Evolutionary conservation across 2,888 invertebrate genomes (phyloP).

Genomic region (Agrenia bidenticulata): DNA sequence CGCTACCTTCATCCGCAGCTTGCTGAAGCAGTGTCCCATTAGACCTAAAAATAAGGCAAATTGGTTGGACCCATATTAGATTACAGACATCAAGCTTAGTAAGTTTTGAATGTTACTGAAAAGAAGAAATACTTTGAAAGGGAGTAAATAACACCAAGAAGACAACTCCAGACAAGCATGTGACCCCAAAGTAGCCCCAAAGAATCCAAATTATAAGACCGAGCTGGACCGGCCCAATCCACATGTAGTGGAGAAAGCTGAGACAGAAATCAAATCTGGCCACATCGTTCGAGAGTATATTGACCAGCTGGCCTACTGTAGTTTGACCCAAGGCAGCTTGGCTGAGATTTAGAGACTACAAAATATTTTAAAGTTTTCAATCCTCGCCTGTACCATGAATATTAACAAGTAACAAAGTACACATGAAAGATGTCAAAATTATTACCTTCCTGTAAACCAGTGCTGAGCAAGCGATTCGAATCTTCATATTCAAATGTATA

Average conservation of each 20-base stretch:
- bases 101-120: no score
- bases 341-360: constrained; percentile 71
- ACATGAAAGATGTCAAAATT: not conserved
- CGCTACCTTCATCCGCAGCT: constrained; percentile 75
- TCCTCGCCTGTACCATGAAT: not conserved
- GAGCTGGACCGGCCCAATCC: constrained; percentile 77
- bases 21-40: constrained; percentile 58
- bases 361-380: constrained; percentile 9
- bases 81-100: no score
- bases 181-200: constrained; percentile 72
- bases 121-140: constrained; percentile 67
- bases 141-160: constrained; percentile 79
- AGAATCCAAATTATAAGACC: constrained; percentile 76
- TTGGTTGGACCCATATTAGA: no score
- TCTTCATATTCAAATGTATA: constrained; percentile 19
- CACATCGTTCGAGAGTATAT: constrained; percentile 72
- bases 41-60: constrained; percentile 53
- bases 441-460: constrained; percentile 21
- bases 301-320: constrained; percentile 88
- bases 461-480: constrained; percentile 20
- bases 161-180: constrained; percentile 74
- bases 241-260: constrained; percentile 35
- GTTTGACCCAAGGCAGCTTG: constrained; percentile 81
- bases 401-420: not conserved
- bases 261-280: constrained; percentile 33